A percentile compares a stretch with the other conserved stretches of the same genome.
Conservation (phyloP, 1,140 invertebrate species). For the Pseudomyrmex pallidus region DNA sequence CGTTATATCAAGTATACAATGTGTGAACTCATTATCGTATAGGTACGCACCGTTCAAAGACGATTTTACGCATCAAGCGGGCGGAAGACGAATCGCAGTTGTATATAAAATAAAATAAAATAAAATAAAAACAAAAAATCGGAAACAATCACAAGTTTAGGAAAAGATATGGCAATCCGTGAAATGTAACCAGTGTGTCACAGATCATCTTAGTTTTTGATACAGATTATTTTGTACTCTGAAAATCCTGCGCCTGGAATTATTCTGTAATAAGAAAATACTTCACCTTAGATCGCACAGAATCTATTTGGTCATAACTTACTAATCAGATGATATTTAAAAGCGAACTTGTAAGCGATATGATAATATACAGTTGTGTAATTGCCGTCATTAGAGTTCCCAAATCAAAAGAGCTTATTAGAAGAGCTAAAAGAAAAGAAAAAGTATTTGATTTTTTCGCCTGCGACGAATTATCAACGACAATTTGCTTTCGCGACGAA, state of each 20-base stretch:
- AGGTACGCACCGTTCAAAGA: conserved; percentile 58
- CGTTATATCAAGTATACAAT: conserved; percentile 44
- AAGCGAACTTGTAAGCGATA: conserved; percentile 25
- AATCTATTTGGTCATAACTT: conserved; percentile 61
- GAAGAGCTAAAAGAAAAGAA: conserved; percentile 18
- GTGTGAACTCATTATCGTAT: conserved; percentile 57
- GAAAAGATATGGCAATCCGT: conserved; percentile 21
- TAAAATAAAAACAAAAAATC: too few relatives aligned
- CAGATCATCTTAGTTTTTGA: conserved; percentile 59
- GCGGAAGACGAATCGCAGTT: conserved; percentile 42
- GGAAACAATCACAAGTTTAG: conserved; percentile 23
- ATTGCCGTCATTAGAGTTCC: conserved; percentile 30
- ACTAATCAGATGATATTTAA: conserved; percentile 41
- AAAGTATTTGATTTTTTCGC: not conserved
- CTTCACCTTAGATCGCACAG: conserved; percentile 55
- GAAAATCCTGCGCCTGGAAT: conserved; percentile 38
- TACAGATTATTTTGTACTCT: conserved; percentile 60
- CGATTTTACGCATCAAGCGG: conserved; percentile 60
- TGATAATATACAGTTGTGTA: conserved; percentile 37
- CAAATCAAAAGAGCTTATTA: conserved; percentile 60
- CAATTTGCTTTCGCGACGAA: conserved; percentile 5
- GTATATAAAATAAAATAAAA: not conserved
- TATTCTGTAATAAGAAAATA: conserved; percentile 51
- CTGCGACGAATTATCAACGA: conserved; percentile 37
- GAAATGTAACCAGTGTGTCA: conserved; percentile 37